Conservation (phyloP, 2,888 invertebrate species). For the Enchytraeus crypticus region DNA sequence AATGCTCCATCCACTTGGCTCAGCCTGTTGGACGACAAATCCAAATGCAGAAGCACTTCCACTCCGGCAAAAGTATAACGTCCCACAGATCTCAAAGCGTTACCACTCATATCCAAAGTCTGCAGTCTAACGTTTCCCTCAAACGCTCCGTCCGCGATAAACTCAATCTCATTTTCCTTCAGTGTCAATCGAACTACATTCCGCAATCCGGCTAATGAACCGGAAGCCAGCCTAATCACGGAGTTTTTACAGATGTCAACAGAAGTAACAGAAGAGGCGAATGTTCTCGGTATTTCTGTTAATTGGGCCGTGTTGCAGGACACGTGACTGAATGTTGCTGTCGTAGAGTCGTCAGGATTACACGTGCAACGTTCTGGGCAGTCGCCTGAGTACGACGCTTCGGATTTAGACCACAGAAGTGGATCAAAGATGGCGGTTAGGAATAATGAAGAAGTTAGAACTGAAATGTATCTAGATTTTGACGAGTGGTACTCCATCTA, state of each 20-base stretch:
- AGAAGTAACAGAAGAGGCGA: slow-evolving; percentile 1
- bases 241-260: slow-evolving; percentile 12
- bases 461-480: no score
- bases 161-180: slow-evolving; percentile 13
- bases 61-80: slow-evolving; percentile 14
- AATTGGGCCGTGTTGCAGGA: slow-evolving; percentile 6
- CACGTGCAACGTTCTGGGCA: neutral
- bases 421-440: no score
- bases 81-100: neutral
- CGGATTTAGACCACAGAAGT: no score
- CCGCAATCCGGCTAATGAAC: slow-evolving; percentile 1
- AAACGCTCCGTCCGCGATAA: slow-evolving; percentile 20
- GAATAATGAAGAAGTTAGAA: no score
- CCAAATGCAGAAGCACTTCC: slow-evolving; percentile 12
- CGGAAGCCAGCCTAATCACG: slow-evolving; percentile 8
- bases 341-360: neutral
- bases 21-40: slow-evolving; percentile 19
- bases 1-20: slow-evolving; percentile 19
- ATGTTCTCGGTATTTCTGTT: slow-evolving; percentile 5
- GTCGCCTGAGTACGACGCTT: no score
- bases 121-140: slow-evolving; percentile 12
- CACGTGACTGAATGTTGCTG: slow-evolving; percentile 4
- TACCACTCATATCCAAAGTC: slow-evolving; percentile 19
- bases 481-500: no score
- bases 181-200: slow-evolving; percentile 14